These are phyloP conservation scores for Pedionomus torquatus DNA, from an alignment of 2,113 vertebrate species.

Conservation along the genomic window DNA sequence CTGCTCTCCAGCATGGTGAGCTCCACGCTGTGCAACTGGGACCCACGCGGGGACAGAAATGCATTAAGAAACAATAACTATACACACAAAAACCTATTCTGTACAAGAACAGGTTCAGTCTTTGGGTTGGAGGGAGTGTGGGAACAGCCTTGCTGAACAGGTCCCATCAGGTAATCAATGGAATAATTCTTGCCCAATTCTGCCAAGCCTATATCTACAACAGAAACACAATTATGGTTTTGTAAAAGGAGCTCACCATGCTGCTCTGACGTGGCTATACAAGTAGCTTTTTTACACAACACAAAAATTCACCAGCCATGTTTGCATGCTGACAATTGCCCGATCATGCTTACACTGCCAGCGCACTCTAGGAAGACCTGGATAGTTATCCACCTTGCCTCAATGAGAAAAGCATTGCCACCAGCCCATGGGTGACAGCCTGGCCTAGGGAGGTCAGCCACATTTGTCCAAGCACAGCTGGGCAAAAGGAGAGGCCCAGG, in stretches of 20 bases:
- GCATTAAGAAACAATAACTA: not conserved
- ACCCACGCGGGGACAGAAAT: not conserved
- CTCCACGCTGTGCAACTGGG: not conserved
- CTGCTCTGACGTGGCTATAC: not conserved
- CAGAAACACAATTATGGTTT: not conserved
- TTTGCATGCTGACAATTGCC: not conserved
- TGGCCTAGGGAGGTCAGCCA: not conserved
- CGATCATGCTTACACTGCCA: not conserved
- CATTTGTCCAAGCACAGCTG: not conserved
- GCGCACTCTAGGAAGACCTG: not conserved
- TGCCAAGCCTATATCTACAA: not conserved
- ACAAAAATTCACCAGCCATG: not conserved
- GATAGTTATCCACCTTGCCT: not conserved
- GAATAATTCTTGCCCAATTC: conserved; percentile 22
- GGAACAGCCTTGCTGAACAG: not conserved
- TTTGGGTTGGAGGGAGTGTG: not conserved
- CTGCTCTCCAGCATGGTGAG: not conserved
- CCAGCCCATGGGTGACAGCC: not conserved
- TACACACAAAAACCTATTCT: not conserved
- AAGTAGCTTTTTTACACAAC: conserved; percentile 15
- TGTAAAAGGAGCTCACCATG: not conserved
- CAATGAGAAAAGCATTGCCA: not conserved
- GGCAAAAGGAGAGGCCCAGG: not conserved
- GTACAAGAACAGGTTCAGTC: not conserved
- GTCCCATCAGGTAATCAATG: conserved; percentile 23